phyloP scores from a whole-genome alignment of 1,140 invertebrate genomes.

The Pogonomyrmex californicus region DNA sequence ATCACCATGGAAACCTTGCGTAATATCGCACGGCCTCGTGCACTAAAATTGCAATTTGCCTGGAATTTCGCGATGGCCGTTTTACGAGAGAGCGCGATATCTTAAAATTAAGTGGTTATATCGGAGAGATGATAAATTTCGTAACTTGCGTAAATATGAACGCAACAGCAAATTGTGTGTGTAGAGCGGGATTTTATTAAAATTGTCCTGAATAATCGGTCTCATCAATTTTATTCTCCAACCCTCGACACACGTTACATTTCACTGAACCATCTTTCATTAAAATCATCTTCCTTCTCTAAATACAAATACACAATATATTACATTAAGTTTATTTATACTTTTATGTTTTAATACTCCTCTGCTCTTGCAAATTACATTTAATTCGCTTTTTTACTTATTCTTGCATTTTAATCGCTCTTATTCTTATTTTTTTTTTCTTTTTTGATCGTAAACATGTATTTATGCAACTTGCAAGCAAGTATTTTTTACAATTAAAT shows the following conservation, averaged over 20 bases:
- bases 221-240: slow-evolving; percentile 55
- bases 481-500: neutral
- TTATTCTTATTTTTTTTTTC: neutral
- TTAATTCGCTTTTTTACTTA: neutral
- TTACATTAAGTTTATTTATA: slow-evolving; percentile 10
- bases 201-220: slow-evolving; percentile 44
- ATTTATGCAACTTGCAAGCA: neutral
- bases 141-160: slow-evolving; percentile 49
- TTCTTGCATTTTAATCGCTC: neutral
- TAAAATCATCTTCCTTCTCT: neutral
- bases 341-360: neutral
- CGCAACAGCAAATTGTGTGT: slow-evolving; percentile 33
- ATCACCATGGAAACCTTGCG: slow-evolving; percentile 47
- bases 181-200: slow-evolving; percentile 48
- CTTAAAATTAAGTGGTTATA: slow-evolving; percentile 54
- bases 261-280: neutral
- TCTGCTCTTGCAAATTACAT: neutral
- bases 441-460: slow-evolving; percentile 13
- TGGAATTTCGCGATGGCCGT: slow-evolving; percentile 58
- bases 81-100: slow-evolving; percentile 49
- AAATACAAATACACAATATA: neutral
- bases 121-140: slow-evolving; percentile 49
- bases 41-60: slow-evolving; percentile 59
- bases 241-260: slow-evolving; percentile 12
- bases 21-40: slow-evolving; percentile 44